phyloP scores from a whole-genome alignment of 1,140 invertebrate genomes.

The Cepaea nemoralis region DNA sequence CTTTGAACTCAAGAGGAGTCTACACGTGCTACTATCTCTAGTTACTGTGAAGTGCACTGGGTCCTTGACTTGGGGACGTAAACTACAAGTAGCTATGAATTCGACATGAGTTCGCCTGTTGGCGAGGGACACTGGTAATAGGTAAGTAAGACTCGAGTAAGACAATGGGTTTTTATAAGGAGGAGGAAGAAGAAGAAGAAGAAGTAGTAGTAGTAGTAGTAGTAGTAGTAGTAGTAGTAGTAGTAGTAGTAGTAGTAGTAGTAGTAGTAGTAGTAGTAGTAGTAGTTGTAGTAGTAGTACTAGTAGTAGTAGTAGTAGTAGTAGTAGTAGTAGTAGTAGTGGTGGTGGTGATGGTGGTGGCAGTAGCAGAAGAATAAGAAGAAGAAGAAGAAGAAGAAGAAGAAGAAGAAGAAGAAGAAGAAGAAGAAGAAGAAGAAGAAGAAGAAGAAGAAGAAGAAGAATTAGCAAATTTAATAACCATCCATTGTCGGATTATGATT shows the following conservation, averaged over 20 bases:
- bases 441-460: too few relatives aligned
- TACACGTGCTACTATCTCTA: constrained; percentile 46
- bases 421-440: constrained; percentile 8
- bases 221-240: constrained; percentile 32
- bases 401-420: constrained; percentile 3
- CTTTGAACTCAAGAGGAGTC: too few relatives aligned
- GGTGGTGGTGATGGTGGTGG: background rate
- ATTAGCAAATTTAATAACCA: background rate
- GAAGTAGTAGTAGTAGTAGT: constrained; percentile 4
- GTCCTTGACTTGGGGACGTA: too few relatives aligned
- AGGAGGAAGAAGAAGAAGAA: background rate
- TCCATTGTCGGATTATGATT: too few relatives aligned
- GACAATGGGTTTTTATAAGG: constrained; percentile 59
- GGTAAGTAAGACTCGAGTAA: constrained; percentile 52
- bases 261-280: constrained; percentile 14
- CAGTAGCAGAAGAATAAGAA: too few relatives aligned
- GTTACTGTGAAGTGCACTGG: constrained; percentile 55
- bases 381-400: background rate
- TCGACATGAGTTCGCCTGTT: too few relatives aligned
- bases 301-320: constrained; percentile 11
- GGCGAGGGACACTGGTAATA: too few relatives aligned
- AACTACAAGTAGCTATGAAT: too few relatives aligned
- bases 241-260: constrained; percentile 24
- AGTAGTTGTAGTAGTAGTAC: constrained; percentile 9
- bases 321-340: constrained; percentile 8